Evolutionary conservation across 2,113 vertebrate species (phyloP), one percentile per base, ranked within the genome.

Genomic region (Myotis yumanensis): DNA sequence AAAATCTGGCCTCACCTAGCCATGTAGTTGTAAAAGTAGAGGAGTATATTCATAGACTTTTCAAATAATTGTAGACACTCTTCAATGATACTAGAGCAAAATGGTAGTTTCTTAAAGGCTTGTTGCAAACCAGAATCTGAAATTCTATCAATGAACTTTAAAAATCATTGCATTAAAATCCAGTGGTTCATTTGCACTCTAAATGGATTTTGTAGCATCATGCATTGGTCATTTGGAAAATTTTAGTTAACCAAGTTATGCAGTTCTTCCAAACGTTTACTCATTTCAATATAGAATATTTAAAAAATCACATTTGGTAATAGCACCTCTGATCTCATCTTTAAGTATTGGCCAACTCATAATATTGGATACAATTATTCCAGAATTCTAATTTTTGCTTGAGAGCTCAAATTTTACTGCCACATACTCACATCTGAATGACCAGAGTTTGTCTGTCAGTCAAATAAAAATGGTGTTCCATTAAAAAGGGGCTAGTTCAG

Each of bases 11-110:
- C 57, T 88, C 79, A 72, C 22, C 17, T 14, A 85, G 28, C 66
- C 54, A 68, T 17, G n/a, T 32, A 86, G 17, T 48, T 93, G n/a
- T 71, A 86, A 85, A 85, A 95, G 75, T 23, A 88, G 51, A 89
- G n/a, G 32, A 28, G 7, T 82, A 68, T 86, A 92, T 95, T 88
- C 87, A 77, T 35, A 90, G 15, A 43, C 66, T 95, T 92, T 92
- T 93, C 66, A 90, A 81, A n/a, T 89, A 88, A 73, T 46, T 91
- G 16, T 51, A 64, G 79, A 9, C 81, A 71, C 76, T 80, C 51
- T 90, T 86, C 64, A 80, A 46, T 82, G 79, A 90, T 72, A 71
- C 43, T 80, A 76, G 28, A 81, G 28, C 52, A 43, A 81, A 94
- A 18, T n/a, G 7, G 22, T 62, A 75, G 10, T 92, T 87, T 90